Conservation (phyloP, 2,113 vertebrate species). For the Hyperopisus bebe region DNA sequence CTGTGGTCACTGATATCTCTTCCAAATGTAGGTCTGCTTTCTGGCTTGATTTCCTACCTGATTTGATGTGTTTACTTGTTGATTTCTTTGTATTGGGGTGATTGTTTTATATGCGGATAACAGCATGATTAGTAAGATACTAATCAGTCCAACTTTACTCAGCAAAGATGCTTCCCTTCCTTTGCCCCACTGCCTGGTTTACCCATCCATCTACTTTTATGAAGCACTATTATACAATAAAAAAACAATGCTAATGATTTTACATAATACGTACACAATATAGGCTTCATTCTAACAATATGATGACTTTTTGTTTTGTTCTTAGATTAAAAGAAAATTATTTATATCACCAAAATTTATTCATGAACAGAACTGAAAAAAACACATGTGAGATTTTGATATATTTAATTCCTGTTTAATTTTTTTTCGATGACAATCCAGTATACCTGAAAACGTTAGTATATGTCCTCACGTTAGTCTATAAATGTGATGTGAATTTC, state of each 20-base stretch:
- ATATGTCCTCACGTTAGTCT: not conserved
- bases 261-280: not conserved
- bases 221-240: not conserved
- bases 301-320: not conserved
- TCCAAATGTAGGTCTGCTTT: not conserved
- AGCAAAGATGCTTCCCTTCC: not conserved
- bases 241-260: not conserved
- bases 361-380: not conserved
- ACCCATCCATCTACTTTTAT: not conserved
- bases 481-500: not conserved
- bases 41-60: not conserved
- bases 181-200: not conserved
- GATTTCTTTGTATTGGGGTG: not conserved
- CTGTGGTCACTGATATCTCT: not conserved
- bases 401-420: not conserved
- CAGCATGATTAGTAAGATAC: not conserved
- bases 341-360: not conserved
- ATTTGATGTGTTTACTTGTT: not conserved
- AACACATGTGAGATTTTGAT: not conserved
- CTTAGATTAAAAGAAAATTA: too few species aligned
- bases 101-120: not conserved
- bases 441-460: not conserved
- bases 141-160: not conserved
- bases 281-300: not conserved
- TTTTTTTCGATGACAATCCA: not conserved